These are phyloP conservation scores for Andricus grossulariae DNA, from an alignment of 1,140 invertebrate genomes.

Conservation along the genomic window DNA sequence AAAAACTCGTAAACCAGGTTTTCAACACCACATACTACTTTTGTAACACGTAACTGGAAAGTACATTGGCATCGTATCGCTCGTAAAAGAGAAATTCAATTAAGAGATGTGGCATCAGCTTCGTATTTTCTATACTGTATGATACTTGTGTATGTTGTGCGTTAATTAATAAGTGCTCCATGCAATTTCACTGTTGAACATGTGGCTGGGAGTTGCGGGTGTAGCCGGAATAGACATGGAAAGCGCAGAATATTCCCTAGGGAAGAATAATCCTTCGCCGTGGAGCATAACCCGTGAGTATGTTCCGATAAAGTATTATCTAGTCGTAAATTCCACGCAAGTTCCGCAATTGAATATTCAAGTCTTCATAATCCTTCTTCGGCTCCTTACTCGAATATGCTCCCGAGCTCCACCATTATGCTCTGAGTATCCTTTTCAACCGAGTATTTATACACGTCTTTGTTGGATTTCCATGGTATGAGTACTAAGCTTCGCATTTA, in stretches of 20 bases:
- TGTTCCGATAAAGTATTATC: constrained; percentile 56
- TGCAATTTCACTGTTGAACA: constrained; percentile 44
- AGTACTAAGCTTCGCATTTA: too few relatives aligned
- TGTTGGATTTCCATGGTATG: too few relatives aligned
- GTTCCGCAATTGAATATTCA: constrained; percentile 59
- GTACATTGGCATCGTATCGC: neutral
- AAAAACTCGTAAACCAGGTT: neutral
- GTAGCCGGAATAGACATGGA: neutral
- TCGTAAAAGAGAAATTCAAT: neutral
- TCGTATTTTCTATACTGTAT: neutral
- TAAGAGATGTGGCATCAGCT: neutral
- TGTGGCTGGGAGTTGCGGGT: neutral
- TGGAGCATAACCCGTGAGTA: constrained; percentile 35
- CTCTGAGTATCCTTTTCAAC: constrained; percentile 19
- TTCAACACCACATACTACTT: neutral
- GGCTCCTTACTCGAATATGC: constrained; percentile 48
- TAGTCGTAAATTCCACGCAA: constrained; percentile 44
- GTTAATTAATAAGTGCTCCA: constrained; percentile 45
- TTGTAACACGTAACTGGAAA: neutral
- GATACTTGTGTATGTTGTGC: neutral
- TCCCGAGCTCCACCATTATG: constrained; percentile 31
- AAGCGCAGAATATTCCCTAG: neutral
- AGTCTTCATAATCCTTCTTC: constrained; percentile 55
- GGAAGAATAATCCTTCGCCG: constrained; percentile 52
- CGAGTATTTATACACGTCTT: too few relatives aligned